Evolutionary conservation across 1,140 invertebrate genomes (phyloP).

Genomic region (Neodiprion fabricii): DNA sequence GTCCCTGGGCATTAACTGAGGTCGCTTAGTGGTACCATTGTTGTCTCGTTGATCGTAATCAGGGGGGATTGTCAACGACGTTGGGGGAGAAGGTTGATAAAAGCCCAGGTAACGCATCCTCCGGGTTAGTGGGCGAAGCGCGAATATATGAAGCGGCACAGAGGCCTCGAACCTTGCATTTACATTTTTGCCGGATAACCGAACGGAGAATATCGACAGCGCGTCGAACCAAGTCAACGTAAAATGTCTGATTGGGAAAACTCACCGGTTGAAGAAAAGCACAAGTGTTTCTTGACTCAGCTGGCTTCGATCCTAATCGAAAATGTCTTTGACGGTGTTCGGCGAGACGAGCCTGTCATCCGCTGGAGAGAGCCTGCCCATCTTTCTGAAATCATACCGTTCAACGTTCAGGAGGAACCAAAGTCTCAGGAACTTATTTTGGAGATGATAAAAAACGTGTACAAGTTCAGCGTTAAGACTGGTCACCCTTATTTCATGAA

Average conservation of each 20-base stretch:
- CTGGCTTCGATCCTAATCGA: constrained; percentile 47
- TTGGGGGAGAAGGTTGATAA: no score
- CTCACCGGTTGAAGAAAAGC: constrained; percentile 43
- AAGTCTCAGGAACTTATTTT: constrained; percentile 53
- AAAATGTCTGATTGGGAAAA: constrained; percentile 33
- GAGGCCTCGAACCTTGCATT: no score
- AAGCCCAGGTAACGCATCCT: background rate
- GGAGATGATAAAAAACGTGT: constrained; percentile 48
- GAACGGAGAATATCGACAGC: no score
- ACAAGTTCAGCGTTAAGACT: constrained; percentile 63
- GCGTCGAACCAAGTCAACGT: no score
- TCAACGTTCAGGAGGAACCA: constrained; percentile 45
- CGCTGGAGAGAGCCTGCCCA: constrained; percentile 50
- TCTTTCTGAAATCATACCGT: constrained; percentile 48
- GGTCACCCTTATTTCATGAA: constrained; percentile 65
- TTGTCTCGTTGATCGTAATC: constrained; percentile 32
- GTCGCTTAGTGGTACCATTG: constrained; percentile 17
- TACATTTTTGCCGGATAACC: no score
- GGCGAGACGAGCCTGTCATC: constrained; percentile 46
- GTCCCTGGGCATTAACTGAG: no score
- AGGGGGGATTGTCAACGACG: no score
- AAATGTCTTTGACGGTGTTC: constrained; percentile 49
- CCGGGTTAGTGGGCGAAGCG: background rate
- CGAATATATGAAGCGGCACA: background rate
- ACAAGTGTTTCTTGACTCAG: constrained; percentile 49